Base-by-base conservation (phyloP, 2,888 invertebrate species). In the Lacanobia wlatinum region DNA sequence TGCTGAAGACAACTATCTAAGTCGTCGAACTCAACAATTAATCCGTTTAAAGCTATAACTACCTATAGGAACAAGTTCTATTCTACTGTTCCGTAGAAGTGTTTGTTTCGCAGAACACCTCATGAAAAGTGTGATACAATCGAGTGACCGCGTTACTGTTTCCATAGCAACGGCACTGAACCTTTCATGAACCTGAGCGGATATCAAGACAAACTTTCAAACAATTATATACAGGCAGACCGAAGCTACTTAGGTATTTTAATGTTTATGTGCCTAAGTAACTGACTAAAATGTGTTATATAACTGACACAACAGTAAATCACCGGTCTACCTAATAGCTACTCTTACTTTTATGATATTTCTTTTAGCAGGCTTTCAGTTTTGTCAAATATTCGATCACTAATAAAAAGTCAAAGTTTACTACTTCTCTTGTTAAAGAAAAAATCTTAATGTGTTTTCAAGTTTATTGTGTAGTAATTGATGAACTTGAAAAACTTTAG, bases 71-170 rank as follows among this genome's bases (percentile, higher is more conserved):
- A 18, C 48, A 9, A 50, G 9, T 16, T 50, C 9, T 21, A 3
- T 21, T 50, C n/a, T 21, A n/a, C 18, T n/a, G 50, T 9, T 10
- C 9, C 8, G 1, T 43, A 43, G 43, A 43, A 16, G 18, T 18
- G 18, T 18, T 50, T n/a, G 48, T 48, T 18, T 18, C n/a, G 8
- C n/a, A 14, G 7, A 28, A 23, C 16, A 23, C 23, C 14, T 75
- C 34, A 65, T 74, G 61, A 56, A 71, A 59, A 28, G 4, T 76
- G 18, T 59, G 63, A 64, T 16, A 71, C 55, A 63, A 50, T 77
- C 53, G 21, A 61, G 76, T 88, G 90, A 91, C 90, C 91, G 85
- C 82, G 60, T 78, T 85, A 69, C 73, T 58, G 90, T 90, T 81
- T 76, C 87, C 80, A 83, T 62, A 66, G 87, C 82, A 84, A 91